Base-by-base conservation (phyloP, 2,888 invertebrate genomes). In the Quadroppia sp. region DNA sequence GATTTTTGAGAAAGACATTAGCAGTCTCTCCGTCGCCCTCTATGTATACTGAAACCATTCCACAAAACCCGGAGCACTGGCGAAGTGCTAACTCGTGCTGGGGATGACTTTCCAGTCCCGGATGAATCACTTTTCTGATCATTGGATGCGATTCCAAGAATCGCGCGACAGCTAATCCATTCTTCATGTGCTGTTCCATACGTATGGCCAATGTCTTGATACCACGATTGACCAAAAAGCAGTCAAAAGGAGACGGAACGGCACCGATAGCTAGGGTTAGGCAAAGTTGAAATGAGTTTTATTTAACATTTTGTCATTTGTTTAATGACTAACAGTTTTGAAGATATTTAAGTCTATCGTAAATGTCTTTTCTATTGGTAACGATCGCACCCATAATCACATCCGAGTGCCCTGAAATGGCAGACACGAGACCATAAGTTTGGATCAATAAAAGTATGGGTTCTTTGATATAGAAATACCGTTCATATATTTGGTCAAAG, bases 401-500 rank as follows among this genome's bases (percentile, higher is more conserved):
- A 84, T 99, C 98, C 0, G 92, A 89, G 83, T 99, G 98, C 0
- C 98, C 73, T 73, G 50, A 23, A 15, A 28, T 25, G 28, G 17
- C 6, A 36, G 11, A 36, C 17, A 50, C 83, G 82, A n/a, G n/a
- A n/a, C n/a, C n/a, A n/a, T n/a, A n/a, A n/a, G n/a, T n/a, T n/a
- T n/a, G n/a, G n/a, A n/a, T n/a, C n/a, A n/a, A n/a, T n/a, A n/a
- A n/a, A n/a, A n/a, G n/a, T n/a, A n/a, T 9, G 6, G 36, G 9
- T 36, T 36, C 36, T 36, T 36, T 4, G 36, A 4, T 7, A 36
- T 36, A 7, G 6, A 36, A 36, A 36, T 25, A 73, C 73, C 77
- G 53, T 98, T 99, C 89, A 99, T 92, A 82, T 97, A 98, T 84
- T 99, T 98, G 0, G 96, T 95, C 72, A 95, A 81, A 0, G 98